Evolutionary conservation across 2,888 invertebrate genomes (phyloP), one percentile per base, ranked within the genome.

Genomic region (Lithophane ornitopus): DNA sequence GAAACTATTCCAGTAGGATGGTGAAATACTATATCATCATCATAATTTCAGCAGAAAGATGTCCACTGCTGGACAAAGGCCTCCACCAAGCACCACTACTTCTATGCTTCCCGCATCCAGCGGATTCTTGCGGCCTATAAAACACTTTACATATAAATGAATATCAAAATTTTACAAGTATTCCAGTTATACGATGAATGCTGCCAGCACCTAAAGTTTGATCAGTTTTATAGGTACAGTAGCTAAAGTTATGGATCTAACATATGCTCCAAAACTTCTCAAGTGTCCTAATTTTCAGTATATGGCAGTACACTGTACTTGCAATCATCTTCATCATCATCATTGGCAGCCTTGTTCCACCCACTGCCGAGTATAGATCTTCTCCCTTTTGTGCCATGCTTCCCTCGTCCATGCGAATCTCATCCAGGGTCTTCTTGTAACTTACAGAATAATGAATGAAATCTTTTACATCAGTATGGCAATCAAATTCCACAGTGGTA

Each of bases 401-500:
- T 62, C 14, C 61, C 39, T n/a, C 8, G 8, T 22, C 22, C 7
- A 14, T 3, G 22, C 14, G 3, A 62, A 19, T 63, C 19, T 63
- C 16, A 26, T 7, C 11, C 41, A 63, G 63, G 41, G 3, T 19
- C 3, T 63, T 26, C 41, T 19, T 19, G n/a, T 16, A 71, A 49
- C 28, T 1, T 22, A 22, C 26, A 59, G 3, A 52, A 34, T 34
- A 19, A 62, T 44, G 0, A 44, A 74, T 74, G 3, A 62, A 65
- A 52, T 73, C 34, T 34, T 26, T 7, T 44, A 52, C 9, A 74
- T 61, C 74, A 22, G 41, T 39, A 22, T 9, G 34, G 67, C 49
- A 49, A 74, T 56, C 74, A 62, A 59, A 12, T 34, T 26, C 26
- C 68, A 69, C 65, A 75, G 49, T 56, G 44, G 80, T 69, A 82